Evolutionary conservation across 2,113 vertebrate genomes (phyloP).

Genomic region (Embiotoca jacksoni): DNA sequence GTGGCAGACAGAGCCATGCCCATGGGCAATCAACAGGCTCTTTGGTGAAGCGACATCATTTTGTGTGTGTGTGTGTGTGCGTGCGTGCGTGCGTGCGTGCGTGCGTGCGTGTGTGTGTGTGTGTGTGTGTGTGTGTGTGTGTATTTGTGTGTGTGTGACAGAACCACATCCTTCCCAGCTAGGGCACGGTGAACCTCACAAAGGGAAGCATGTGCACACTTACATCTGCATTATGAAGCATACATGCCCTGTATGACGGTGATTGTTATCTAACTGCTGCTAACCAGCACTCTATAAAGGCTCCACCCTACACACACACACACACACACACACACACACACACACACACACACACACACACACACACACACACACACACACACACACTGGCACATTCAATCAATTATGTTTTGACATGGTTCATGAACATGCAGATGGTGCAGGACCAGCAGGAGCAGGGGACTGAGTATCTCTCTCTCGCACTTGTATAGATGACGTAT

Average conservation of each 20-base stretch:
- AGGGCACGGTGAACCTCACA: conserved; percentile 38
- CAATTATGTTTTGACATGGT: conserved; percentile 69
- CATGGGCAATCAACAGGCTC: conserved; percentile 71
- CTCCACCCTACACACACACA: not conserved
- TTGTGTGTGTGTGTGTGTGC: conserved; percentile 14
- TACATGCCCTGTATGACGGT: conserved; percentile 32
- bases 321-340: conserved; percentile 16
- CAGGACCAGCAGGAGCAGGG: conserved; percentile 70
- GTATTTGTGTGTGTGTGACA: not conserved
- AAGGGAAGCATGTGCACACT: conserved; percentile 29
- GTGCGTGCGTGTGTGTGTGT: not conserved
- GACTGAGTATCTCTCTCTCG: conserved; percentile 23
- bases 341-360: conserved; percentile 8
- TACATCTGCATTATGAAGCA: conserved; percentile 53
- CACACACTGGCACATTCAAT: conserved; percentile 60
- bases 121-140: not conserved
- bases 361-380: not conserved
- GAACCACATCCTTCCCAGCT: not conserved
- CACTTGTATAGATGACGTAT: not conserved
- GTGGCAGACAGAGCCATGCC: conserved; percentile 58
- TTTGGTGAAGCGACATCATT: conserved; percentile 39
- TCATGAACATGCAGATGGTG: conserved; percentile 80
- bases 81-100: conserved; percentile 21
- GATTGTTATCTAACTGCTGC: conserved; percentile 37
- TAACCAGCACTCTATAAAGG: conserved; percentile 21